A percentile compares a stretch with the other conserved stretches of the same genome.
Conservation (phyloP, 2,888 invertebrate species). For the Erebia palarica region DNA sequence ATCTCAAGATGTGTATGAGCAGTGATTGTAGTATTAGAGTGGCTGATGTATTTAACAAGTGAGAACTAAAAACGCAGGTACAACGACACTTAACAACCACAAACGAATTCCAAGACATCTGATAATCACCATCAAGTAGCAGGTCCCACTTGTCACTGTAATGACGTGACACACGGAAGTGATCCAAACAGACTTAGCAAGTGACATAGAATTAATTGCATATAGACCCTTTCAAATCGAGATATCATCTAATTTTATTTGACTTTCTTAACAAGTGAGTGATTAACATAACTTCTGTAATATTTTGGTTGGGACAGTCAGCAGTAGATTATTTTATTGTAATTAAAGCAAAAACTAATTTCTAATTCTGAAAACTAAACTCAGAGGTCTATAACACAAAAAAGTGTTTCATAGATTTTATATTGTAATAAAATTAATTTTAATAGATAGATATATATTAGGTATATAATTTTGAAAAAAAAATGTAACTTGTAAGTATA, state of each 20-base stretch:
- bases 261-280: slow-evolving; percentile 18
- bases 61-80: neutral
- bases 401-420: no score
- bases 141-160: slow-evolving; percentile 25
- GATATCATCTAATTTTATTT: slow-evolving; percentile 21
- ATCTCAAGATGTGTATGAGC: no score
- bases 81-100: slow-evolving; percentile 11
- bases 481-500: no score
- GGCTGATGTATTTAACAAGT: no score
- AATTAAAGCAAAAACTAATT: neutral
- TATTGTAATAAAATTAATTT: no score
- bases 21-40: no score
- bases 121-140: slow-evolving; percentile 29
- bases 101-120: slow-evolving; percentile 30
- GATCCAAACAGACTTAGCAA: slow-evolving; percentile 30
- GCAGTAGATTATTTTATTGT: neutral
- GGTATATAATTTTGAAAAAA: no score
- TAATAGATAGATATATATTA: no score
- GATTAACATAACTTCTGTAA: neutral
- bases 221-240: slow-evolving; percentile 24
- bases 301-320: neutral
- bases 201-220: slow-evolving; percentile 30
- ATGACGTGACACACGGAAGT: slow-evolving; percentile 33
- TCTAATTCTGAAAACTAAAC: no score
- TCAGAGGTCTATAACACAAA: no score